Conservation (phyloP, 2,888 invertebrate species). For the Diarsia brunnea region DNA sequence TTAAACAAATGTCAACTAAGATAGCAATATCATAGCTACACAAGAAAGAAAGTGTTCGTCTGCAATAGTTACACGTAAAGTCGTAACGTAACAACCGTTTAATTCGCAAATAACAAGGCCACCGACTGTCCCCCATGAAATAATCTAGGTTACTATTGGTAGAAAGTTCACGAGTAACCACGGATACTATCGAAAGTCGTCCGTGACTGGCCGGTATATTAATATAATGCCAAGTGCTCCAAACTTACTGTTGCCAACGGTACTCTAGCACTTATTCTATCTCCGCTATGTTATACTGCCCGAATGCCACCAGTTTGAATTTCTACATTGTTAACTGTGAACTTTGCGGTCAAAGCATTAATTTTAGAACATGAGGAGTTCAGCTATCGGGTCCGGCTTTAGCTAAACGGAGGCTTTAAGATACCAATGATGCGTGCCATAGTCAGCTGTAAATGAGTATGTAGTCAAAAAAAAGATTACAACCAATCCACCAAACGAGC, state of each 20-base stretch:
- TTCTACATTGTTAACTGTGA: neutral
- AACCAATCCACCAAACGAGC: no score
- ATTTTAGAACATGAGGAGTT: neutral
- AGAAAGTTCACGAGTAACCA: conserved; percentile 62
- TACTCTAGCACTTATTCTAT: conserved; percentile 17
- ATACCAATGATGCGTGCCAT: neutral
- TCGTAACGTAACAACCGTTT: conserved; percentile 13
- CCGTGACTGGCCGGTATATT: conserved; percentile 18
- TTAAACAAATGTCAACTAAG: neutral
- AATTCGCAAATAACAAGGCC: conserved; percentile 39
- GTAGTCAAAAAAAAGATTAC: neutral
- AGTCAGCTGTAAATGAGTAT: neutral
- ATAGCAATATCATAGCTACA: neutral
- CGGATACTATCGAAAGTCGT: conserved; percentile 55
- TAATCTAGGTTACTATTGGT: conserved; percentile 57
- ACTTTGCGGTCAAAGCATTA: neutral
- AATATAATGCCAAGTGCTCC: conserved; percentile 37
- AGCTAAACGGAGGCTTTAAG: neutral
- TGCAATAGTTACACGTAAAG: conserved; percentile 13
- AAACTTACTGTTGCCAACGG: conserved; percentile 35
- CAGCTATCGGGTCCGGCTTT: no score
- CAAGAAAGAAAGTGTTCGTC: conserved; percentile 25
- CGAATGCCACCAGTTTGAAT: neutral
- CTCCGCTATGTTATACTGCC: conserved; percentile 3
- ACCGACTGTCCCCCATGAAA: conserved; percentile 23